Conservation (phyloP, 2,888 invertebrate species). For the Aphrophora alni region DNA sequence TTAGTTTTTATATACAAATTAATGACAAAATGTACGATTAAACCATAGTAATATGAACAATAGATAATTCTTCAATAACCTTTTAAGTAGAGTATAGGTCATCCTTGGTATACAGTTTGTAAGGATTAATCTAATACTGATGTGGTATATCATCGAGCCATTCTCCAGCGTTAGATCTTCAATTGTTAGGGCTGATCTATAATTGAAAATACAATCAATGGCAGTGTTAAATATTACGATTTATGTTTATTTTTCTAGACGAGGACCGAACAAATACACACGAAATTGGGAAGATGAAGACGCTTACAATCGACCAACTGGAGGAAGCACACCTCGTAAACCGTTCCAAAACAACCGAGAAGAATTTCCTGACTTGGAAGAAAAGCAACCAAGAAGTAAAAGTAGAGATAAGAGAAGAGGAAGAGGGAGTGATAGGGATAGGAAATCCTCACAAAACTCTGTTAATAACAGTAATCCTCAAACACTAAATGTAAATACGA, state of each 20-base stretch:
- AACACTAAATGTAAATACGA: not conserved
- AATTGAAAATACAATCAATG: no score
- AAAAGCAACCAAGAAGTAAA: conserved; percentile 30
- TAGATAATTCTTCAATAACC: no score
- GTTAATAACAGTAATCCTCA: not conserved
- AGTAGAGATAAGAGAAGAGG: conserved; percentile 25
- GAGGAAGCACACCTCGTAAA: not conserved
- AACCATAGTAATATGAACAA: no score
- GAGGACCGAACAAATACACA: conserved; percentile 91
- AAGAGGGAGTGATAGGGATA: not conserved
- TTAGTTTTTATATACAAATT: no score
- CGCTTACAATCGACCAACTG: conserved; percentile 65
- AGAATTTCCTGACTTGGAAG: conserved; percentile 21
- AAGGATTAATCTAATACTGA: no score
- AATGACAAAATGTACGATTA: no score
- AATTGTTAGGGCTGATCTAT: no score
- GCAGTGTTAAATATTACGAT: no score
- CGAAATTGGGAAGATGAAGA: conserved; percentile 94
- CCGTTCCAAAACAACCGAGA: conserved; percentile 25
- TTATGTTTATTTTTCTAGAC: conserved; percentile 62
- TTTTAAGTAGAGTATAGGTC: no score
- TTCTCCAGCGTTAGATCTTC: no score
- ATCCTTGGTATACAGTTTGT: no score
- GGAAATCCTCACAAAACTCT: not conserved
- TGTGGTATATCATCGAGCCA: no score